These are phyloP conservation scores for Phenacoccus solenopsis DNA, from an alignment of 1,140 invertebrate species.

Conservation along the genomic window DNA sequence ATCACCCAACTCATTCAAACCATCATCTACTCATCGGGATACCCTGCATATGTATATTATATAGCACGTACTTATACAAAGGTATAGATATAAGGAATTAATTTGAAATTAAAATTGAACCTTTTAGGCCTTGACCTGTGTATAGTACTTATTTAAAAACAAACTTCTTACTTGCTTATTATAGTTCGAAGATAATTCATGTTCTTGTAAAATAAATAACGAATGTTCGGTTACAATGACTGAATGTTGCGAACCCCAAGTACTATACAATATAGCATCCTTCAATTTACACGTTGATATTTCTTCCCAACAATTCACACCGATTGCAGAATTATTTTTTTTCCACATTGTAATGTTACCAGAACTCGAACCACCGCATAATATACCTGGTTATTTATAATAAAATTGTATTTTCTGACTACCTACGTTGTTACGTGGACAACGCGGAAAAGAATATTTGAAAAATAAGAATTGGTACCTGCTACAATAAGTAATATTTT, in stretches of 20 bases:
- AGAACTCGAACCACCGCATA: constrained; percentile 83
- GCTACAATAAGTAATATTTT: too few relatives aligned
- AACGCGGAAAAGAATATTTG: too few relatives aligned
- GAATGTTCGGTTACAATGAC: constrained; percentile 75
- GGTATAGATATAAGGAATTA: not conserved
- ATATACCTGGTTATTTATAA: constrained; percentile 34
- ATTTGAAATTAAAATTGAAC: too few relatives aligned
- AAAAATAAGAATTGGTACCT: too few relatives aligned
- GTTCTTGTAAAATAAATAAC: constrained; percentile 73
- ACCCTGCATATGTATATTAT: too few relatives aligned
- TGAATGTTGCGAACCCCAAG: constrained; percentile 54
- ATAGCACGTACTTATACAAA: too few relatives aligned
- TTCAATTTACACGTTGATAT: constrained; percentile 50
- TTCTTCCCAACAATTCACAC: constrained; percentile 49
- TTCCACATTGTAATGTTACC: constrained; percentile 82
- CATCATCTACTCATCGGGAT: too few relatives aligned
- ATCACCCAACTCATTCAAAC: too few relatives aligned
- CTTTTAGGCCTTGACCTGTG: not conserved
- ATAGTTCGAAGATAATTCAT: constrained; percentile 62
- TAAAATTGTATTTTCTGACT: constrained; percentile 16
- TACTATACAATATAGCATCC: constrained; percentile 56
- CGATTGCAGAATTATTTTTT: constrained; percentile 31
- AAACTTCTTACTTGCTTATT: constrained; percentile 48
- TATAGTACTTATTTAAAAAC: not conserved
- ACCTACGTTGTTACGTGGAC: too few relatives aligned